These are phyloP conservation scores for Rhinoraja longicauda DNA, from an alignment of 2,797 vertebrate species.

Conservation along the genomic window DNA sequence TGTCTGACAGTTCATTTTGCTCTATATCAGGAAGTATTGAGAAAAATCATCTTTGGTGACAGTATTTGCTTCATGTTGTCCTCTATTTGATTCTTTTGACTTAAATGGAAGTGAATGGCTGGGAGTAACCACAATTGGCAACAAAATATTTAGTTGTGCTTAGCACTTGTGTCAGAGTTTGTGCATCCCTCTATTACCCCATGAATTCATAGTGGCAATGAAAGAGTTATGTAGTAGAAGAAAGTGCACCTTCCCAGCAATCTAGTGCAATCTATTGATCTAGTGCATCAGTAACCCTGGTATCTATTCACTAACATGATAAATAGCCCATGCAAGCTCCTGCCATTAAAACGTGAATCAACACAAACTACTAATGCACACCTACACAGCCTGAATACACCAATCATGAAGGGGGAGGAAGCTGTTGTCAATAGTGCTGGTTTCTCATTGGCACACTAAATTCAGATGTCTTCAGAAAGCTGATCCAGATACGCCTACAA, in stretches of 20 bases:
- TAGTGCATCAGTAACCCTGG: not conserved
- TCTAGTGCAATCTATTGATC: not conserved
- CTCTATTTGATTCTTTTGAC: no score
- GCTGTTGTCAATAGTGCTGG: not conserved
- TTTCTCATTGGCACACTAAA: not conserved
- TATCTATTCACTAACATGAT: not conserved
- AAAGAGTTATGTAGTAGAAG: not conserved
- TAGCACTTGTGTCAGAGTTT: no score
- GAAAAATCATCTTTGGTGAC: no score
- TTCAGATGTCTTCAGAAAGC: not conserved
- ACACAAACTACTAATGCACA: not conserved
- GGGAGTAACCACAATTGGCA: no score
- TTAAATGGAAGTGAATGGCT: no score
- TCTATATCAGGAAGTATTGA: not conserved
- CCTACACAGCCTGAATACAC: not conserved
- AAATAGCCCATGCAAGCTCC: not conserved
- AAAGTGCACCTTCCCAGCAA: not conserved
- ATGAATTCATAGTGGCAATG: not conserved
- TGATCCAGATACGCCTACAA: no score
- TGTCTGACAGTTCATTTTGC: not conserved
- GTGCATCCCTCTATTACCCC: no score
- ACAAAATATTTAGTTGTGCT: no score
- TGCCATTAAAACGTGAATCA: not conserved
- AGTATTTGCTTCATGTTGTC: no score
- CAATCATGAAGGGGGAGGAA: not conserved